Evolutionary conservation across 2,797 vertebrate species (phyloP), one percentile per base, ranked within the genome.

Genomic region (Molossus alvarezi): DNA sequence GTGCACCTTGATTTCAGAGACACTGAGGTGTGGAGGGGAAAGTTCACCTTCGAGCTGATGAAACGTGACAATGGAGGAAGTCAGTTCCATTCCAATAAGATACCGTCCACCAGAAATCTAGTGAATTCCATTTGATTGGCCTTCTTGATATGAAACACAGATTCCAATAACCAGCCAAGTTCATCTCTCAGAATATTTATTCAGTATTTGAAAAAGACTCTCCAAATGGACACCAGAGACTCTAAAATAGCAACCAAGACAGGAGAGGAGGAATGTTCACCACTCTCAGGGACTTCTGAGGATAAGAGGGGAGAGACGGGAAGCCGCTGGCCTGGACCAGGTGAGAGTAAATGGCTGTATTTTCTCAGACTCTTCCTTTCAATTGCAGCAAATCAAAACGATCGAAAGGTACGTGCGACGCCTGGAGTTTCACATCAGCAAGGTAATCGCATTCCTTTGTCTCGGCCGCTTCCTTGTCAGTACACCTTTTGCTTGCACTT

Each of bases 351-450:
- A 41, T 65, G 72, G 10, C 72, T 94, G 60, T 23, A 64, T 84
- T 80, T 89, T 95, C 93, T 95, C 88, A 87, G 95, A 53, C 11
- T 60, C 92, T 62, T 95, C 97, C 92, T 97, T 98, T 92, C 94
- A 97, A 96, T 97, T 98, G 67, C 98, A 99, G 99, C 99, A 99
- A 99, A 99, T 99, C 96, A 99, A 99, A 99, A 98, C 99, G 0
- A 99, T 99, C 0, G 99, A 99, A 97, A 98, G 99, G 94, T 99
- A 99, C 98, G 99, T 99, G 98, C 99, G 99, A 95, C 99, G 99
- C 84, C 98, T 99, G 98, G 99, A 99, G 98, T 99, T 99, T 97
- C 99, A 99, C 98, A 99, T 99, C 81, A 99, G 99, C 98, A 99
- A 99, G 99, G 99, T 99, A 99, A 98, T 1, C 9, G 80, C 37